Base-by-base conservation (phyloP, 2,888 invertebrate genomes). In the Rhingia campestris region DNA sequence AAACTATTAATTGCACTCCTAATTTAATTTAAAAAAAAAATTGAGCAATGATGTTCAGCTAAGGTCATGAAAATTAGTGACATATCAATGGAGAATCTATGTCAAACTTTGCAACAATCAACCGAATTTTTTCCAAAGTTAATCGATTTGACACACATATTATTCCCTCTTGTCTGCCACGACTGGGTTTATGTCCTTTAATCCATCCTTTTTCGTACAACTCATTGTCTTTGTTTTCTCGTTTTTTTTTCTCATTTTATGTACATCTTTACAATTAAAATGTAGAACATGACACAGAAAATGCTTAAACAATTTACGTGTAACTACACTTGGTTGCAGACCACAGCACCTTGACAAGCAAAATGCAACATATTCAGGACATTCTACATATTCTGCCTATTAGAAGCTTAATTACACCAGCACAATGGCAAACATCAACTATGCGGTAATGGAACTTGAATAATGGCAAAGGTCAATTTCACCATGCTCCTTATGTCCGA, bases 381-480 rank as follows among this genome's bases (percentile, higher is more conserved):
- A 61, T 61, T 54, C 56, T 47, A 10, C 49, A 49, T 41, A 53
- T 6, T 4, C 53, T 58, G 56, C 45, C 49, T 37, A 54, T 63
- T 37, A 54, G n/a, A 37, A 12, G 12, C 49, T 66, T 66, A 66
- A 74, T 66, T 74, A 74, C 64, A 47, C 64, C 41, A 64, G 32
- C 10, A 64, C 64, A 64, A 56, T 56, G 9, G 32, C 49, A 41
- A 70, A 70, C 41, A 58, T 49, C 39, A 58, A 51, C 70, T 59
- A 59, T 61, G 41, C 61, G 33, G 72, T 72, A 64, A 64, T 51
- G 33, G 45, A 47, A 56, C 80, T 37, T 49, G 66, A 79, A 66
- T 79, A 79, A 79, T 53, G 53, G 39, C 49, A 74, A 76, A 81
- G 81, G 81, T 81, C 81, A 77, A 81, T 77, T 81, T 61, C 64